Percentiles rank a stretch among this genome's conserved stretches.
Evolutionary conservation across 2,797 vertebrate genomes (phyloP).

Genomic region (Clamator glandarius): DNA sequence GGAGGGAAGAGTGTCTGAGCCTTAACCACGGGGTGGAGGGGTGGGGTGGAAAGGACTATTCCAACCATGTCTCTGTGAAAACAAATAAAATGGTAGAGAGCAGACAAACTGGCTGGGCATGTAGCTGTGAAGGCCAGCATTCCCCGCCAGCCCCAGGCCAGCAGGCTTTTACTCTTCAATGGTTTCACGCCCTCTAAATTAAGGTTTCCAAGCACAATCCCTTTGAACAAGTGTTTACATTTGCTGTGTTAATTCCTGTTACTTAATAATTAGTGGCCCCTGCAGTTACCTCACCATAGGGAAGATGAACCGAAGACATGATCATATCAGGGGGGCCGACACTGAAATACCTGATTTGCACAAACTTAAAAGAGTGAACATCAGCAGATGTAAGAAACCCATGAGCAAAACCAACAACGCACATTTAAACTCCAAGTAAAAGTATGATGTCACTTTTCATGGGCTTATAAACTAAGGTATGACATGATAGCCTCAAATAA

Average conservation of each 20-base stretch:
- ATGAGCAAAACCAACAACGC: neutral
- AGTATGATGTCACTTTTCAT: neutral
- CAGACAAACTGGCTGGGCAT: neutral
- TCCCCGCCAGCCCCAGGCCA: neutral
- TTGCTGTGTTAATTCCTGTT: constrained; percentile 61
- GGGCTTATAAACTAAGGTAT: neutral
- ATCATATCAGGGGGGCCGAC: neutral
- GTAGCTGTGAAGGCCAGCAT: neutral
- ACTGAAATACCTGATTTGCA: neutral
- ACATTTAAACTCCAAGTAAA: neutral
- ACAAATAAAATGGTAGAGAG: neutral
- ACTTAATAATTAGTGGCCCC: constrained; percentile 32
- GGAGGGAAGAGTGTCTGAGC: neutral
- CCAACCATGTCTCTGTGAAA: neutral
- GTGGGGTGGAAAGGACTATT: neutral
- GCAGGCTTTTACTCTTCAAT: constrained; percentile 53
- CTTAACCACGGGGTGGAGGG: neutral
- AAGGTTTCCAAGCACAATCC: constrained; percentile 33
- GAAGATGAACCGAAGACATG: neutral
- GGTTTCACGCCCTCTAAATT: constrained; percentile 61
- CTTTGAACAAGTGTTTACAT: constrained; percentile 70
- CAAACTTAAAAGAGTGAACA: neutral
- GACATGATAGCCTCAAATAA: neutral
- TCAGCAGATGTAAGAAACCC: neutral
- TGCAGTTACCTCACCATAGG: neutral